These are phyloP conservation scores for Eupsilia transversa DNA, from an alignment of 2,888 invertebrate species.

Conservation along the genomic window DNA sequence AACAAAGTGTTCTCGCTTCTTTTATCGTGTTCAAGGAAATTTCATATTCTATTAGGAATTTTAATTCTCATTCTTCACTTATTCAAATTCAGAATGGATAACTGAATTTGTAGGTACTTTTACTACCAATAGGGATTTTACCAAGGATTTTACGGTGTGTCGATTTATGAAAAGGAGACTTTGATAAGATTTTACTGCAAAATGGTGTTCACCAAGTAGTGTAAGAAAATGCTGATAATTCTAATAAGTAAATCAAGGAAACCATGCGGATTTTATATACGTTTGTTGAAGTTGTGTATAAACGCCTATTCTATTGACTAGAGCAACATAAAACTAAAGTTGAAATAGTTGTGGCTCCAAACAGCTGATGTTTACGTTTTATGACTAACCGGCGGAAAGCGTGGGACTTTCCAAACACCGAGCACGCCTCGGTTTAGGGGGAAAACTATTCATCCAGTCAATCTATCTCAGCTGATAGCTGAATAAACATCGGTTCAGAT, in stretches of 20 bases:
- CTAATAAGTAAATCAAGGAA: not conserved
- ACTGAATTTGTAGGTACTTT: conserved; percentile 65
- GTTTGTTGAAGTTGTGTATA: not conserved
- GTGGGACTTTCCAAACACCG: conserved; percentile 48
- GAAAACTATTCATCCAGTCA: conserved; percentile 43
- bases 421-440: conserved; percentile 50
- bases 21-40: conserved; percentile 62
- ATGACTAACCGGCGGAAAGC: conserved; percentile 39
- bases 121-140: conserved; percentile 47
- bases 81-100: too few species aligned
- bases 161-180: conserved; percentile 16
- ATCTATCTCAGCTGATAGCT: conserved; percentile 39
- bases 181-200: conserved; percentile 6
- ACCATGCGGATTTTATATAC: not conserved
- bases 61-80: too few species aligned
- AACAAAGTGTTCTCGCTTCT: conserved; percentile 61
- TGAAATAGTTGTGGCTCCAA: conserved; percentile 43
- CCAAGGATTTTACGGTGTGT: conserved; percentile 43
- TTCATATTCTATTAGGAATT: conserved; percentile 61
- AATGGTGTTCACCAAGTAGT: not conserved
- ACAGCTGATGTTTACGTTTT: conserved; percentile 33
- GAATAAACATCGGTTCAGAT: conserved; percentile 39
- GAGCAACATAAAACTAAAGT: conserved; percentile 46
- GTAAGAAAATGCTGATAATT: not conserved
- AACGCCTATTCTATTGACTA: conserved; percentile 38